phyloP scores from a whole-genome alignment of 2,888 invertebrate genomes.

The Drosophila incognita region DNA sequence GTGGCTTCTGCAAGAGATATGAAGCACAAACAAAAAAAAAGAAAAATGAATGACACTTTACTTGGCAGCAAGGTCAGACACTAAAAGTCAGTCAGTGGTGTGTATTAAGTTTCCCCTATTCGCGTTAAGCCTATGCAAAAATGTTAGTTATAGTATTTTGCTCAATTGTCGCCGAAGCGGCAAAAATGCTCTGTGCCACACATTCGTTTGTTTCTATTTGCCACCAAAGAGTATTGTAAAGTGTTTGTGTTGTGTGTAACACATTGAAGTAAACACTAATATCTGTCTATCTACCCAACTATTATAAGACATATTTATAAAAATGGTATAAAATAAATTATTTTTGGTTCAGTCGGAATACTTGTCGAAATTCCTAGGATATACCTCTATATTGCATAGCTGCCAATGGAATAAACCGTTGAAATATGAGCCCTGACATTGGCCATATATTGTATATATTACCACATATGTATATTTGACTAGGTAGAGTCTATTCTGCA shows the following conservation, averaged over 20 bases:
- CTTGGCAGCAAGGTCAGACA: slow-evolving; percentile 57
- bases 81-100: slow-evolving; percentile 49
- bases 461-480: not conserved
- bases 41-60: slow-evolving; percentile 25
- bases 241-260: not conserved
- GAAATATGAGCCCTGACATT: not conserved
- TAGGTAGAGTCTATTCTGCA: not conserved
- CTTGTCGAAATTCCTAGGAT: not conserved
- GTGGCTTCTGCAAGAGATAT: slow-evolving; percentile 51
- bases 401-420: not conserved
- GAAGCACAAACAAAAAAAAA: slow-evolving; percentile 25
- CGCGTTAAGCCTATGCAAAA: slow-evolving; percentile 31
- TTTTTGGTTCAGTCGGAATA: not conserved
- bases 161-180: slow-evolving; percentile 62
- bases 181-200: slow-evolving; percentile 65
- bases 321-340: not conserved
- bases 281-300: not conserved
- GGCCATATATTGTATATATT: not conserved
- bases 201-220: slow-evolving; percentile 26
- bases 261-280: not conserved
- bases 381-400: not conserved
- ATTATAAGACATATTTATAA: not conserved
- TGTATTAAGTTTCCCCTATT: slow-evolving; percentile 61
- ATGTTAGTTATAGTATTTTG: slow-evolving; percentile 39
- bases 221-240: not conserved